Conservation (phyloP, 2,113 vertebrate genomes). For the Tringa solitaria region DNA sequence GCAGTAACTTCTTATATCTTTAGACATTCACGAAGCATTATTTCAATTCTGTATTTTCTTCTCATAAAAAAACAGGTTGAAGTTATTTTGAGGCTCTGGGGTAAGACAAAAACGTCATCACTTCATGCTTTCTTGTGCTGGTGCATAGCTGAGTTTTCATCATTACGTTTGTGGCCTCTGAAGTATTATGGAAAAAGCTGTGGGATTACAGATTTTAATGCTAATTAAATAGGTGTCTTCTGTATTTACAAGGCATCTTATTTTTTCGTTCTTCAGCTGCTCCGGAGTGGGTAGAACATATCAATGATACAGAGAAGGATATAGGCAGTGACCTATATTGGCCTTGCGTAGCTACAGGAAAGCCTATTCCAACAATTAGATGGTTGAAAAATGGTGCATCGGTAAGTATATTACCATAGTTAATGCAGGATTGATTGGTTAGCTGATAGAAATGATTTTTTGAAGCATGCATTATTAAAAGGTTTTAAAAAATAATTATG, state of each 20-base stretch:
- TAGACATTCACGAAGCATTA: not conserved
- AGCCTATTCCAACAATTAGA: conserved; percentile 85
- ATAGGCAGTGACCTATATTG: conserved; percentile 87
- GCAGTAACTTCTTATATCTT: not conserved
- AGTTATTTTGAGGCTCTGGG: not conserved
- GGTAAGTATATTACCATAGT: conserved; percentile 71
- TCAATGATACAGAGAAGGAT: conserved; percentile 88
- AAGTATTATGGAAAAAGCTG: not conserved
- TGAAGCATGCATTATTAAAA: not conserved
- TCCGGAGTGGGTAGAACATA: conserved; percentile 91
- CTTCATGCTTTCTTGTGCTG: not conserved
- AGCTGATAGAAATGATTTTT: not conserved
- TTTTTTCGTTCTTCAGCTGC: conserved; percentile 77
- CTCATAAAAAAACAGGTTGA: not conserved
- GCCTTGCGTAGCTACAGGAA: conserved; percentile 88
- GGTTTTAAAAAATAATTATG: not conserved
- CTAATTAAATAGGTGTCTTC: not conserved
- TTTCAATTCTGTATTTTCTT: not conserved
- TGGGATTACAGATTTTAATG: not conserved
- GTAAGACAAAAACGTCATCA: not conserved
- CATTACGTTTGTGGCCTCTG: not conserved
- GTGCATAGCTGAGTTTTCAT: not conserved
- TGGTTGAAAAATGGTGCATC: conserved; percentile 89
- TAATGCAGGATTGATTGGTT: not conserved
- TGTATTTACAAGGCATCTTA: not conserved